These are phyloP conservation scores for Phrynocephalus guinanensis DNA, from an alignment of 2,797 vertebrate species.

Conservation along the genomic window DNA sequence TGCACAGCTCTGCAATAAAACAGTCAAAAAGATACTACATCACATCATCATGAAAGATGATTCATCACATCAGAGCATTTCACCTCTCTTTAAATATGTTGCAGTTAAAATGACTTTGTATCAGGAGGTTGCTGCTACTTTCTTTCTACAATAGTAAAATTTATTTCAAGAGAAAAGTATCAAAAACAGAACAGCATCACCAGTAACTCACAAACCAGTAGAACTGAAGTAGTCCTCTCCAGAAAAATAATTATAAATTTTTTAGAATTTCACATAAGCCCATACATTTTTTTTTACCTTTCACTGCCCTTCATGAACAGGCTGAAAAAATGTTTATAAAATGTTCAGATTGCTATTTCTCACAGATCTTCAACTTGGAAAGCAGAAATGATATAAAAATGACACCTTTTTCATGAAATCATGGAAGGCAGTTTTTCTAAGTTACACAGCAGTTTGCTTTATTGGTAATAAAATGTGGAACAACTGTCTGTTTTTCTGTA, in stretches of 20 bases:
- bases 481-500: conserved; percentile 23
- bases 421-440: background rate
- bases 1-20: background rate
- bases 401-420: background rate
- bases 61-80: background rate
- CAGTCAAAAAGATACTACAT: background rate
- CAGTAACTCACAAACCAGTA: background rate
- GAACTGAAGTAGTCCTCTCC: background rate
- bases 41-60: background rate
- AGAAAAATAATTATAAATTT: background rate
- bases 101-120: background rate
- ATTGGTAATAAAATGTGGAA: conserved; percentile 11
- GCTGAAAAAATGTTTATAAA: background rate
- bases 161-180: background rate
- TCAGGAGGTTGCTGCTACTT: background rate
- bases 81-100: background rate
- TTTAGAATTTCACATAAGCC: background rate
- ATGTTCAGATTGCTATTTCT: background rate
- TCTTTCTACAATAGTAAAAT: background rate
- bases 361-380: background rate
- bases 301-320: background rate
- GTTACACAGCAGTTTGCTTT: conserved; percentile 1
- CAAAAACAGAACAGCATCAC: background rate
- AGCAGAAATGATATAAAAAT: conserved; percentile 2
- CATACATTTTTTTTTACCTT: background rate